phyloP scores from a whole-genome alignment of 2,888 invertebrate species.

The Lithophane socia region DNA sequence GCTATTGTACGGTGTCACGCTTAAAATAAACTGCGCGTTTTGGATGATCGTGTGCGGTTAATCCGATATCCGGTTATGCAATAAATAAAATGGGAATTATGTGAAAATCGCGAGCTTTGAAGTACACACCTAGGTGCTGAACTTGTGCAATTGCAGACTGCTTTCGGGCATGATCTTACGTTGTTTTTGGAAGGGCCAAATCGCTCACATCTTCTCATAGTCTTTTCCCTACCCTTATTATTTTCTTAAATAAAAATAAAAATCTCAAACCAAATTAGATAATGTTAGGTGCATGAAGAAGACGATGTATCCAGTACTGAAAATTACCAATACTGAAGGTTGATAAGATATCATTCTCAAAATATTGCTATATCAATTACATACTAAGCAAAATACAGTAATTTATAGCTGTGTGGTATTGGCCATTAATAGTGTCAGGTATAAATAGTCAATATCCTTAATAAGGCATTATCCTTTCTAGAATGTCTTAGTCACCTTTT shows the following conservation, averaged over 20 bases:
- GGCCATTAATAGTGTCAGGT: slow-evolving; percentile 5
- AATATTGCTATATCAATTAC: slow-evolving; percentile 53
- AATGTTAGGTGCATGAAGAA: not conserved
- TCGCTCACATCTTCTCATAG: too few species aligned
- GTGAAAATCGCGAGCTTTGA: not conserved
- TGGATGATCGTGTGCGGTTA: slow-evolving; percentile 57
- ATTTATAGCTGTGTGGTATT: slow-evolving; percentile 28
- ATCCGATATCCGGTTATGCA: slow-evolving; percentile 63
- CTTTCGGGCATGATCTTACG: not conserved
- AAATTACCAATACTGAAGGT: slow-evolving; percentile 5
- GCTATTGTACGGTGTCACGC: slow-evolving; percentile 60
- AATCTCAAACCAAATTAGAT: not conserved
- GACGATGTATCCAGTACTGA: not conserved
- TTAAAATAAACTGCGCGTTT: slow-evolving; percentile 63
- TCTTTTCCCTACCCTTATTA: not conserved
- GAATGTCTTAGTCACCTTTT: slow-evolving; percentile 54
- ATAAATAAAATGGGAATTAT: slow-evolving; percentile 37
- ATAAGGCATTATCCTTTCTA: slow-evolving; percentile 57
- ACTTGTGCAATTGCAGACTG: not conserved
- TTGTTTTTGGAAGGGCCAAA: not conserved
- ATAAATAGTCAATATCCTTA: slow-evolving; percentile 45
- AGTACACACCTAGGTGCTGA: too few species aligned
- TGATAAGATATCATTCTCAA: slow-evolving; percentile 12
- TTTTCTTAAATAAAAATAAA: not conserved
- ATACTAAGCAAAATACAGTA: slow-evolving; percentile 7